Evolutionary conservation across 2,797 vertebrate genomes (phyloP).

Genomic region (Gambelia wislizenii): DNA sequence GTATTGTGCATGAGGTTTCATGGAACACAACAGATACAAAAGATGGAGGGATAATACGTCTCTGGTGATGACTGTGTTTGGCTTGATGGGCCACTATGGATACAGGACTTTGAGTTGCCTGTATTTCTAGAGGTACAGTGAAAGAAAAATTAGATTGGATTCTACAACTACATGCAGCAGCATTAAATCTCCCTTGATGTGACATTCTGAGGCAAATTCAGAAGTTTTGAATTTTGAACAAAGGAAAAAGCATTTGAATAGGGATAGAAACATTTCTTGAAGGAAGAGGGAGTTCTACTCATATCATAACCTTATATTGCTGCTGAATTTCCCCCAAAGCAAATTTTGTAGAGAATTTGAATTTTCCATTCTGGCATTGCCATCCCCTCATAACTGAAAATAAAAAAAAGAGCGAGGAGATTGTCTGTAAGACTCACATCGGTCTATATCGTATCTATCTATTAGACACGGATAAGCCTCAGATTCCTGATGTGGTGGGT

Average conservation of each 20-base stretch:
- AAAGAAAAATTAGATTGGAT: background rate
- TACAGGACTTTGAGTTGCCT: background rate
- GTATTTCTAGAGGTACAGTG: background rate
- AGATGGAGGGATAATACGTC: background rate
- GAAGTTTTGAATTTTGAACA: background rate
- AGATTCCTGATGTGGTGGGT: background rate
- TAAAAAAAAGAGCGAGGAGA: background rate
- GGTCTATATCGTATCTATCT: background rate
- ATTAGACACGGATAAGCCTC: too few relatives aligned
- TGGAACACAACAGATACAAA: background rate
- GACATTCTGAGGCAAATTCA: background rate
- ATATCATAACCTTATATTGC: too few relatives aligned
- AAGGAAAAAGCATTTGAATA: background rate
- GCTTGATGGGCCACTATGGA: background rate
- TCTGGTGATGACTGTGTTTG: background rate
- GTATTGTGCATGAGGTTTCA: background rate
- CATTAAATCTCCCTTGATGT: background rate
- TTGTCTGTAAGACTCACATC: background rate
- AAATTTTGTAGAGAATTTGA: background rate
- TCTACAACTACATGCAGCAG: background rate
- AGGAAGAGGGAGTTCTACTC: too few relatives aligned
- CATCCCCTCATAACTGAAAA: too few relatives aligned
- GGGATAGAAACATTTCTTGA: background rate
- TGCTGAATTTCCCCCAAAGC: background rate
- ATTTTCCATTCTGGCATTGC: background rate